Percentiles rank a stretch among this genome's conserved stretches.
These are phyloP conservation scores for Bicyclus anynana DNA, from an alignment of 1,140 invertebrate genomes.

Conservation along the genomic window DNA sequence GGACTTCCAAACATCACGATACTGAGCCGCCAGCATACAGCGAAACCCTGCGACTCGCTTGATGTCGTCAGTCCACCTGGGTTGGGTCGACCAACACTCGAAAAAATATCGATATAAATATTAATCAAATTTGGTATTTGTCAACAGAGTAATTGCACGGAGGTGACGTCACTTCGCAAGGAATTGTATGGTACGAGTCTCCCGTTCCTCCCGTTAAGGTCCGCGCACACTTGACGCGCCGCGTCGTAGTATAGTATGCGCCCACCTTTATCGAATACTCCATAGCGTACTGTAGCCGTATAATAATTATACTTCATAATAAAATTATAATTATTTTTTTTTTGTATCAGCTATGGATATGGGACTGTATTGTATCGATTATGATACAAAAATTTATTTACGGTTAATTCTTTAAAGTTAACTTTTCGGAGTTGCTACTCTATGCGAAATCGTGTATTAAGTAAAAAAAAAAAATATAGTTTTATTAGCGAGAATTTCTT, in stretches of 20 bases:
- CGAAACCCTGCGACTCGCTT: no score
- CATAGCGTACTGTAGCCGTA: not conserved
- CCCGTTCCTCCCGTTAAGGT: not conserved
- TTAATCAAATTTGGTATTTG: not conserved
- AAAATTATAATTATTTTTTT: not conserved
- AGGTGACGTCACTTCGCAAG: not conserved
- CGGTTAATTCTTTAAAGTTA: not conserved
- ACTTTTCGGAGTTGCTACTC: not conserved
- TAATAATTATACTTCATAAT: no score
- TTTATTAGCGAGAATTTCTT: no score
- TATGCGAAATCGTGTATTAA: not conserved
- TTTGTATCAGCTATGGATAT: not conserved
- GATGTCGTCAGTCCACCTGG: no score
- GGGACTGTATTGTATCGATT: not conserved
- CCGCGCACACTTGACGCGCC: not conserved
- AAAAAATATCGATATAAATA: not conserved
- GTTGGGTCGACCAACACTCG: no score
- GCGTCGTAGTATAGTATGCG: not conserved
- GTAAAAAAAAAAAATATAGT: no score
- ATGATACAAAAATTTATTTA: not conserved
- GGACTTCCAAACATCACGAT: no score
- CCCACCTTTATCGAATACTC: not conserved
- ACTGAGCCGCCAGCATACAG: no score
- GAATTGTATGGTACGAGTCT: not conserved
- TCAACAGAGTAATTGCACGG: not conserved